Base-by-base conservation (phyloP, 2,888 invertebrate species). In the Achlya flavicornis region DNA sequence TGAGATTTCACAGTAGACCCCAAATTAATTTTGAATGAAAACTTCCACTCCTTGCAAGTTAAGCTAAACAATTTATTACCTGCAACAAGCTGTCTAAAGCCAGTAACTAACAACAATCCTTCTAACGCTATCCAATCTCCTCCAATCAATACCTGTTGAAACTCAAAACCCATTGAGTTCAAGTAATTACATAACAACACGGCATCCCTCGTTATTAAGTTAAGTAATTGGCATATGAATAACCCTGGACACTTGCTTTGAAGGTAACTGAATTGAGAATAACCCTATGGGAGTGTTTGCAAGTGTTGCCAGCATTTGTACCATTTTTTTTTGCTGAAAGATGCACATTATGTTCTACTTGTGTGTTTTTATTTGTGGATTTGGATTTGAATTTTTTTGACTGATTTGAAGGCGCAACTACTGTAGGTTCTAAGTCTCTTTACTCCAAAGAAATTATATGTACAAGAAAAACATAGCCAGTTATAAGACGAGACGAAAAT, bases 201-300 rank as follows among this genome's bases (percentile, higher is more conserved):
- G n/a, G 35, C 16, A 16, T 16, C 58, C 38, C 58, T 16, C 8
- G 58, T 58, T 16, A 33, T 10, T 38, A 35, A 58, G 58, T 38
- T 38, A 38, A 58, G 33, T 58, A 58, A 58, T 58, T 58, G 58
- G n/a, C 10, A 10, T 19, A 53, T 53, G 53, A 53, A 53, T 53
- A 10, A 53, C 53, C 19, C 10, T 10, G 46, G 53, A 19, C n/a
- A 58, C 58, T 35, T 16, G 58, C 58, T 38, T 58, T 35, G 58
- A 16, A 16, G 10, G 3, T 38, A 35, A 58, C 58, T 58, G 58
- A 58, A 58, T 35, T 38, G 33, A n/a, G 12, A 32, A 58, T 6
- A 14, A 11, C 4, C 58, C 33, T 58, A 10, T 3, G 35, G 26
- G 35, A 11, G 58, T 8, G 3, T 33, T 10, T 38, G 58, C 6